phyloP scores from a whole-genome alignment of 2,888 invertebrate genomes.

The Aleiodes alternator region DNA sequence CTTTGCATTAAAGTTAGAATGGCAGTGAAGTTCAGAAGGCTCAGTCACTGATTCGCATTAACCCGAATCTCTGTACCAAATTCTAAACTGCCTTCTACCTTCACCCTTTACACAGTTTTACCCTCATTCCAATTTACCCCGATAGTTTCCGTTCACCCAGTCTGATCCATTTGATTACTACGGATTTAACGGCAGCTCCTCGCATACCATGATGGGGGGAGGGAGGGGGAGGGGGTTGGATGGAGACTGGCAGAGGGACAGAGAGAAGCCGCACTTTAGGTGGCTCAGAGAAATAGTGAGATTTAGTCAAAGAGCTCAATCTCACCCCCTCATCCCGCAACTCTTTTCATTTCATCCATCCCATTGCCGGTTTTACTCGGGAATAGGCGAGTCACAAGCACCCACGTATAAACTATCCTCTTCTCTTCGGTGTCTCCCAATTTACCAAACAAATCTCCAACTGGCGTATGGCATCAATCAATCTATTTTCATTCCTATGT shows the following conservation, averaged over 20 bases:
- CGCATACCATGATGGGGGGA: slow-evolving; percentile 57
- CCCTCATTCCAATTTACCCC: slow-evolving; percentile 29
- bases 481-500: slow-evolving; percentile 27
- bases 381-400: background rate
- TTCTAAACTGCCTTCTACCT: slow-evolving; percentile 9
- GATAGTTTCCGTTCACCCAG: slow-evolving; percentile 29
- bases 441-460: slow-evolving; percentile 36
- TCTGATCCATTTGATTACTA: slow-evolving; percentile 64
- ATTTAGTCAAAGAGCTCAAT: slow-evolving; percentile 31
- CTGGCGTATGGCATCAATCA: slow-evolving; percentile 29
- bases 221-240: background rate
- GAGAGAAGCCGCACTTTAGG: slow-evolving; percentile 59
- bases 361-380: background rate
- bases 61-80: slow-evolving; percentile 22
- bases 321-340: background rate
- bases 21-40: background rate
- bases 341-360: slow-evolving; percentile 18
- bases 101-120: slow-evolving; percentile 3
- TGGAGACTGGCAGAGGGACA: background rate
- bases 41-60: slow-evolving; percentile 30
- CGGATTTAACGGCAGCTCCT: slow-evolving; percentile 63
- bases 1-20: background rate
- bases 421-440: slow-evolving; percentile 24
- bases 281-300: slow-evolving; percentile 50
- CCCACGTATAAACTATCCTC: slow-evolving; percentile 7